A percentile compares a stretch with the other conserved stretches of the same genome.
Conservation (phyloP, 1,140 invertebrate genomes). For the Diorhabda carinulata region DNA sequence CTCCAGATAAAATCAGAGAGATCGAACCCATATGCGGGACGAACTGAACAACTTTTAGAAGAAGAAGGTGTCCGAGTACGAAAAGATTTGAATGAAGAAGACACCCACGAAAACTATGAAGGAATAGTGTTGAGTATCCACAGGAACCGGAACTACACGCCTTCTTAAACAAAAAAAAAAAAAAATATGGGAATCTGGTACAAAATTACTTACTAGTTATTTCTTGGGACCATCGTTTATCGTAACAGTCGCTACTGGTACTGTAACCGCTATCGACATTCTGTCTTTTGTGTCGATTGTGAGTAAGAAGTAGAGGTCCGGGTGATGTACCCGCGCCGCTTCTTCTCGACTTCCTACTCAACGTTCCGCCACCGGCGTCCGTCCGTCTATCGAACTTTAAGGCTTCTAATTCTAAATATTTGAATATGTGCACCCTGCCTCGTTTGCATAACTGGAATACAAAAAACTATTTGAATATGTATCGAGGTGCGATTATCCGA, state of each 20-base stretch:
- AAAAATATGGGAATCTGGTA: not conserved
- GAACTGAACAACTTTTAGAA: too few relatives aligned
- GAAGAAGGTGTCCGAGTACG: too few relatives aligned
- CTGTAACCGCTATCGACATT: slow-evolving; percentile 87
- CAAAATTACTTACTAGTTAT: slow-evolving; percentile 50
- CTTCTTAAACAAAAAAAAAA: too few relatives aligned
- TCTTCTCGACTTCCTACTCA: slow-evolving; percentile 41
- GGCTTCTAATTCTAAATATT: slow-evolving; percentile 86
- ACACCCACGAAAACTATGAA: too few relatives aligned
- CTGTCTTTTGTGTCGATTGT: slow-evolving; percentile 59
- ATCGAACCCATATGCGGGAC: too few relatives aligned
- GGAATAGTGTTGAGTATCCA: too few relatives aligned
- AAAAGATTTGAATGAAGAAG: too few relatives aligned
- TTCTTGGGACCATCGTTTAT: slow-evolving; percentile 85
- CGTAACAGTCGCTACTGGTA: slow-evolving; percentile 72
- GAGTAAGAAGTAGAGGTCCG: slow-evolving; percentile 35
- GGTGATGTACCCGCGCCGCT: slow-evolving; percentile 33
- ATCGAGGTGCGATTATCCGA: too few relatives aligned
- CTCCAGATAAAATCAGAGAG: too few relatives aligned
- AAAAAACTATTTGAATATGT: not conserved
- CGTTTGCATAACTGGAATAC: slow-evolving; percentile 77
- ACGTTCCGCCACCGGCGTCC: slow-evolving; percentile 44
- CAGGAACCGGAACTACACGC: too few relatives aligned
- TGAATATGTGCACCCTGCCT: slow-evolving; percentile 90
- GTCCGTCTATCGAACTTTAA: slow-evolving; percentile 60